Conservation (phyloP, 2,113 vertebrate genomes). For the Promerops cafer region DNA sequence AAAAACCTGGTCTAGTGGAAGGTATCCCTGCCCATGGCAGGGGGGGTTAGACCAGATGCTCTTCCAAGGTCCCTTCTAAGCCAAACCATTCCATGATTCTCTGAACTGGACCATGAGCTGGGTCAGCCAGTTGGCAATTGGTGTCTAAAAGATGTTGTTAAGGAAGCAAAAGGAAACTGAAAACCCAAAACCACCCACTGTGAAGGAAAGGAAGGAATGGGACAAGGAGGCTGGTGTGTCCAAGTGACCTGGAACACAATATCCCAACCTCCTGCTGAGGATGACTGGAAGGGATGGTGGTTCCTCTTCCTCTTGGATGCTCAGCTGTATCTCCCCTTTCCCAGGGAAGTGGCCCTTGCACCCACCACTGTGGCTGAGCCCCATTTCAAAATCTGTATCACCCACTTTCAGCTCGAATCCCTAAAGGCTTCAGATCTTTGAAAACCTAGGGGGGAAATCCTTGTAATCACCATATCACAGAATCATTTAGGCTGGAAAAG, state of each 20-base stretch:
- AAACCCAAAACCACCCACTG: neutral
- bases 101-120: neutral
- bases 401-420: neutral
- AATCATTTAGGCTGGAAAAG: neutral
- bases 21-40: neutral
- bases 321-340: neutral
- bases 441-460: neutral
- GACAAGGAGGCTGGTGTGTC: neutral
- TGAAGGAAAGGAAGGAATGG: neutral
- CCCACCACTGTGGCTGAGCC: neutral
- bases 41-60: neutral
- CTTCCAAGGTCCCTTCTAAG: neutral
- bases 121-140: accelerated
- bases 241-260: neutral
- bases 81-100: neutral
- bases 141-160: neutral
- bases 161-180: neutral
- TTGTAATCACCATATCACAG: neutral
- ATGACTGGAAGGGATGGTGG: neutral
- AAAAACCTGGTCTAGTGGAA: neutral
- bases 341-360: neutral
- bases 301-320: neutral
- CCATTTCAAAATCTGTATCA: neutral
- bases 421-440: neutral
- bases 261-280: neutral